phyloP scores from a whole-genome alignment of 92 coral and sea anemone species.

The Hydrozoanthus gracilis region DNA sequence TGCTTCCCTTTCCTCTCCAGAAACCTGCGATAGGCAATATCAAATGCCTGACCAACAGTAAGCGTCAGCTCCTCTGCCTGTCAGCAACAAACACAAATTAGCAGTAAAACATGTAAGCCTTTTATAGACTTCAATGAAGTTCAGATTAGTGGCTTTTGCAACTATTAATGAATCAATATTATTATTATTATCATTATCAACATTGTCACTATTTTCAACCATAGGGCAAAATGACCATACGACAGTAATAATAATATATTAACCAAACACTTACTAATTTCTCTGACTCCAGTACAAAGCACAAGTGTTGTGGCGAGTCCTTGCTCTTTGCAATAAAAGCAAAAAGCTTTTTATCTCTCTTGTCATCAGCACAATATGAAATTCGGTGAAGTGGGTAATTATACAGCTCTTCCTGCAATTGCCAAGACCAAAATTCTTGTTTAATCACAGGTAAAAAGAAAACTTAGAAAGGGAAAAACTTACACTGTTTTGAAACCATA shows the following conservation, averaged over 20 bases:
- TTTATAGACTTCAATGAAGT: too few species aligned
- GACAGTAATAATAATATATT: not conserved
- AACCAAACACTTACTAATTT: constrained; percentile 71
- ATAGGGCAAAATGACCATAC: too few species aligned
- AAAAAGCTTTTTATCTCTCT: constrained; percentile 87
- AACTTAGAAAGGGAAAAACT: too few species aligned
- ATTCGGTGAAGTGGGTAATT: constrained; percentile 91
- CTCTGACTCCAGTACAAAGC: constrained; percentile 92
- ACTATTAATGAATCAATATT: too few species aligned
- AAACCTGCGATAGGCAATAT: constrained; percentile 89
- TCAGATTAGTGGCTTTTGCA: too few species aligned
- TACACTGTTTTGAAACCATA: too few species aligned
- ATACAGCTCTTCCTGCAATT: constrained; percentile 75
- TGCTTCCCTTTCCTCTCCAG: constrained; percentile 77
- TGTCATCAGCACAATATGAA: constrained; percentile 98
- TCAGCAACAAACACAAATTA: not conserved
- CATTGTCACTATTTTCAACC: too few species aligned
- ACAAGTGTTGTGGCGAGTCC: constrained; percentile 79
- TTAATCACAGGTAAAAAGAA: not conserved
- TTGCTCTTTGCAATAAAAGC: constrained; percentile 96
- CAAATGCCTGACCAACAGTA: constrained; percentile 98
- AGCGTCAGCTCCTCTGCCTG: constrained; percentile 95
- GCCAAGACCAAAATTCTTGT: not conserved
- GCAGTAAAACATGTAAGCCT: not conserved
- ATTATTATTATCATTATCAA: too few species aligned